phyloP scores from a whole-genome alignment of 2,797 vertebrate genomes.

The Crax fasciolata region DNA sequence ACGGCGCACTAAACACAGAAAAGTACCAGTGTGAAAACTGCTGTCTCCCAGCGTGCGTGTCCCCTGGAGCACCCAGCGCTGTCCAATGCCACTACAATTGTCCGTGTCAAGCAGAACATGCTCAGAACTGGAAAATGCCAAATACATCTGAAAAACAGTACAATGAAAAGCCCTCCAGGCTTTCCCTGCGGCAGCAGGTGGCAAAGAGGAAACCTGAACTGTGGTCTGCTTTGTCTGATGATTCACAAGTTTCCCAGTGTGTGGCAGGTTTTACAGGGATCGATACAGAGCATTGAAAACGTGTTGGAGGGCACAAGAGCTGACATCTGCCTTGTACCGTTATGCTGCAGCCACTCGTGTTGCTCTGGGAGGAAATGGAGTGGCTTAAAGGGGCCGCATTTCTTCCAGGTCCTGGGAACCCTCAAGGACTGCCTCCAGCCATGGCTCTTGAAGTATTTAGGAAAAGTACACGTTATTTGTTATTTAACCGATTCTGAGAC shows the following conservation, averaged over 20 bases:
- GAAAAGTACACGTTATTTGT: not conserved
- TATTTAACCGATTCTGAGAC: not conserved
- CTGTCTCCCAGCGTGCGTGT: not conserved
- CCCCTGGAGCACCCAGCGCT: not conserved
- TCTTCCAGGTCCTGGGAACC: not conserved
- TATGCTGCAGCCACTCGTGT: not conserved
- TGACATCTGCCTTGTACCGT: accelerated
- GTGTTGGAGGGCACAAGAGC: not conserved
- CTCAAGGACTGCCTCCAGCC: not conserved
- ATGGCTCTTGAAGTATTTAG: accelerated
- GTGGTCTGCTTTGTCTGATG: not conserved
- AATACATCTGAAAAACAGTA: not conserved
- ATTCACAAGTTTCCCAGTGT: not conserved
- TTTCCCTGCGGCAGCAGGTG: not conserved
- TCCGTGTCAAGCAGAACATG: not conserved
- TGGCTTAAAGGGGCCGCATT: not conserved
- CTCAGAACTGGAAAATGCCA: not conserved
- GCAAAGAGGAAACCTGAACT: not conserved
- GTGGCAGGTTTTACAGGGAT: not conserved
- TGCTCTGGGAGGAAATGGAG: not conserved
- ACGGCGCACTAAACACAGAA: not conserved
- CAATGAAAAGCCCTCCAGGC: not conserved
- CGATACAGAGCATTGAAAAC: accelerated
- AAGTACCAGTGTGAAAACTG: not conserved
- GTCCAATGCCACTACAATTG: not conserved